Evolutionary conservation across 2,888 invertebrate species (phyloP).

Genomic region (Acronicta psi): DNA sequence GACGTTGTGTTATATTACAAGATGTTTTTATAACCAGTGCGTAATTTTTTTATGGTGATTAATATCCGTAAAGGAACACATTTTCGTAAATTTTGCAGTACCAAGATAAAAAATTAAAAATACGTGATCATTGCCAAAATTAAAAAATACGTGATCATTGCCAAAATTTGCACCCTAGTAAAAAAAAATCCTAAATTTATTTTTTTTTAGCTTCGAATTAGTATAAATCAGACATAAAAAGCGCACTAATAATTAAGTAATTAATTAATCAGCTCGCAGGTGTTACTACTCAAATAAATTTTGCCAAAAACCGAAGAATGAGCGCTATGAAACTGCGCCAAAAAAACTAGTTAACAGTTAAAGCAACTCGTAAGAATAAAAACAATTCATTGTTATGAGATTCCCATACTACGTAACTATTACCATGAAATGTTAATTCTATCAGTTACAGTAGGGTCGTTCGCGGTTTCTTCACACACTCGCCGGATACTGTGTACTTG

Average conservation of each 20-base stretch:
- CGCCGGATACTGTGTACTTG: constrained; percentile 24
- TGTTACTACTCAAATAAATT: constrained; percentile 13
- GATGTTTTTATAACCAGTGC: too few relatives aligned
- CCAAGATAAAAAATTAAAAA: too few relatives aligned
- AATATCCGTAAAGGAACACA: too few relatives aligned
- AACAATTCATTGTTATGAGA: constrained; percentile 46
- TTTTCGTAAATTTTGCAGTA: too few relatives aligned
- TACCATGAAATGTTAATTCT: constrained; percentile 54
- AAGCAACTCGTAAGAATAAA: constrained; percentile 43
- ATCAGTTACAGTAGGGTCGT: constrained; percentile 44
- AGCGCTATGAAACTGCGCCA: constrained; percentile 21
- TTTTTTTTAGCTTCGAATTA: constrained; percentile 4
- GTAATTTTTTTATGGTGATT: too few relatives aligned
- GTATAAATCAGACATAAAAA: constrained; percentile 4
- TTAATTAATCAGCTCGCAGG: constrained; percentile 9
- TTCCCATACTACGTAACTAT: constrained; percentile 50
- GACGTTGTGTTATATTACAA: too few relatives aligned
- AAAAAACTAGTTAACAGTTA: constrained; percentile 51
- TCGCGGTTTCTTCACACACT: constrained; percentile 35
- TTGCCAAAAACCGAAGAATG: constrained; percentile 14
- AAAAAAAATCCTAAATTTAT: constrained; percentile 2
- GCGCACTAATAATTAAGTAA: constrained; percentile 15
- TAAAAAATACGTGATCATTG: too few relatives aligned
- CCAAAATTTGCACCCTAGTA: too few relatives aligned
- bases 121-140: too few relatives aligned